Conservation (phyloP, 2,113 vertebrate species). For the human (Homo sapiens) region DNA sequence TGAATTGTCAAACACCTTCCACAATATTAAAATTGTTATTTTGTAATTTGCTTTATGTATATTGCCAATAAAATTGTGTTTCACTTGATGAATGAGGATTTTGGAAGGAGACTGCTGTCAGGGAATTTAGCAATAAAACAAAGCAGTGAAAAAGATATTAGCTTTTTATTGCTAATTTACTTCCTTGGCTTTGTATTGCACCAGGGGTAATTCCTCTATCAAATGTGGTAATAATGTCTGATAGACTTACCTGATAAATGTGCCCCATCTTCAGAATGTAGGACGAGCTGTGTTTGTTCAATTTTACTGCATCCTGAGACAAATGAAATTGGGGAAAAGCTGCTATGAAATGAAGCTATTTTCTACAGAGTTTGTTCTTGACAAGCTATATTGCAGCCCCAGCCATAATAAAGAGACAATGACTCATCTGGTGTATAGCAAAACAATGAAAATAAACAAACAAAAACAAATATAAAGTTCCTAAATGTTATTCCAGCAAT, state of each 20-base stretch:
- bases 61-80: constrained; percentile 38
- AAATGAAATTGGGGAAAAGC: background rate
- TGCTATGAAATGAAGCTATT: constrained; percentile 53
- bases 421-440: constrained; percentile 33
- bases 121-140: constrained; percentile 53
- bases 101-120: constrained; percentile 4
- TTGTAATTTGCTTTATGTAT: constrained; percentile 60
- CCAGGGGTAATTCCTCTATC: constrained; percentile 18
- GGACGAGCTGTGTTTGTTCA: background rate
- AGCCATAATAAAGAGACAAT: constrained; percentile 42
- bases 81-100: constrained; percentile 11
- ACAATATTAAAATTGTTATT: constrained; percentile 64
- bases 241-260: constrained; percentile 33
- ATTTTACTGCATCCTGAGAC: constrained; percentile 29
- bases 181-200: constrained; percentile 40
- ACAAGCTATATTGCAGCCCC: constrained; percentile 2
- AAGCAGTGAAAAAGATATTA: constrained; percentile 47
- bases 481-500: background rate
- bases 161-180: constrained; percentile 69
- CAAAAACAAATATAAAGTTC: background rate
- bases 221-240: background rate
- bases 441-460: background rate
- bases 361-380: constrained; percentile 42
- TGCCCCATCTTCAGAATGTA: background rate
- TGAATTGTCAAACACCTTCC: constrained; percentile 78